A percentile compares a stretch with the other conserved stretches of the same genome.
phyloP scores from a whole-genome alignment of 2,888 invertebrate species.

The Tipula confusa region DNA sequence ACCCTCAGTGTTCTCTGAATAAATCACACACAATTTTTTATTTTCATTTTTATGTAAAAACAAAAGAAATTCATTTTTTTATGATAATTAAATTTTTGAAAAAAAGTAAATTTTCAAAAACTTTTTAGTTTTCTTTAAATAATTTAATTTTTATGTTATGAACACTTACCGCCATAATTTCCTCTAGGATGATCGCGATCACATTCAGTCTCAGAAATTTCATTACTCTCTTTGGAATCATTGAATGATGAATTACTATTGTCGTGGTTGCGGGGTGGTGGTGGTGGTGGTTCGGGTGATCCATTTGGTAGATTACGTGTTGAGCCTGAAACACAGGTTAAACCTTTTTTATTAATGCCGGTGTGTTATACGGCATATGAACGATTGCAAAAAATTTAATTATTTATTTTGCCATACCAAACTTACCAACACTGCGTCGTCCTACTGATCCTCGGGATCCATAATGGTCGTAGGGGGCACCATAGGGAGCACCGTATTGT shows the following conservation, averaged over 20 bases:
- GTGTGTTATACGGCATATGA: background rate
- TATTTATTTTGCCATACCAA: background rate
- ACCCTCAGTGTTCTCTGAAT: constrained; percentile 32
- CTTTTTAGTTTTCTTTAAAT: background rate
- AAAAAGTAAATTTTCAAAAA: background rate
- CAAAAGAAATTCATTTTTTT: constrained; percentile 28
- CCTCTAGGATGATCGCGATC: constrained; percentile 75
- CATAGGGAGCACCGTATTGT: constrained; percentile 68
- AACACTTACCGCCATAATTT: constrained; percentile 73
- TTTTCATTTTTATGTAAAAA: constrained; percentile 26
- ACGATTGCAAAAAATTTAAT: background rate
- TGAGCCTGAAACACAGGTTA: constrained; percentile 43
- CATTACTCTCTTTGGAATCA: constrained; percentile 91
- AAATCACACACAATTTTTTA: background rate
- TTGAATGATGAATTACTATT: constrained; percentile 78
- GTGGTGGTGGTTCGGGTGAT: constrained; percentile 65
- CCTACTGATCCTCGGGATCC: constrained; percentile 81
- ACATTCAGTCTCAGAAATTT: constrained; percentile 90
- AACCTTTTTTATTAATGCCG: constrained; percentile 15
- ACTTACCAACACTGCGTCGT: constrained; percentile 55
- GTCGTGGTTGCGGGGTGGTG: constrained; percentile 79
- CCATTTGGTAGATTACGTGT: constrained; percentile 52
- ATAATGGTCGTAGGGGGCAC: constrained; percentile 85
- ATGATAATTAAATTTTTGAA: background rate
- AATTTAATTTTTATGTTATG: background rate